A percentile compares a stretch with the other conserved stretches of the same genome.
Evolutionary conservation across 2,113 vertebrate species (phyloP).

Genomic region (Calidris pygmaea): DNA sequence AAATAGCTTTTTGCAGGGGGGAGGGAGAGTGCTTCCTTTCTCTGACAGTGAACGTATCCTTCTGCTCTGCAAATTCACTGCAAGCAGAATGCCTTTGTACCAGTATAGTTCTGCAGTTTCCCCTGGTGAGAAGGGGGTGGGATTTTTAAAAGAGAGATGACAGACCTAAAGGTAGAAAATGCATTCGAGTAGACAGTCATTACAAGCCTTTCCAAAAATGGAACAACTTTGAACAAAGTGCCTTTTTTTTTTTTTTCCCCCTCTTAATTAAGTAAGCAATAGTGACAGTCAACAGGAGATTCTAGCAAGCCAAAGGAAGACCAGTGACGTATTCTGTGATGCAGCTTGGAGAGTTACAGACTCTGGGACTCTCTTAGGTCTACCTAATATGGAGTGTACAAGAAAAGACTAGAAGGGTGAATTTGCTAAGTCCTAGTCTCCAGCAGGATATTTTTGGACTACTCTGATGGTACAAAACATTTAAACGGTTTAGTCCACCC

Average conservation of each 20-base stretch:
- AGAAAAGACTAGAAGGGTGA: conserved; percentile 17
- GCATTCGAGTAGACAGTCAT: background rate
- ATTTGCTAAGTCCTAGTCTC: background rate
- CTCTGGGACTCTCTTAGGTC: background rate
- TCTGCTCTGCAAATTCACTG: background rate
- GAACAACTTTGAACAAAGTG: conserved; percentile 31
- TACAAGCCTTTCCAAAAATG: conserved; percentile 25
- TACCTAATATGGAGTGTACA: conserved; percentile 40
- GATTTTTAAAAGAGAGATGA: background rate
- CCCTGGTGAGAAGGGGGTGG: background rate
- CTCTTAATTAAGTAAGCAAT: background rate
- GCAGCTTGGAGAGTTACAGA: background rate
- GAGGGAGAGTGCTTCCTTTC: background rate
- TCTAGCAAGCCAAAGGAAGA: conserved; percentile 31
- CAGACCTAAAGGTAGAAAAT: background rate
- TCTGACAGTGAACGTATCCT: background rate
- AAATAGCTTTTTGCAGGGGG: conserved; percentile 11
- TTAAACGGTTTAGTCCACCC: background rate
- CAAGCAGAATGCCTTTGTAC: background rate
- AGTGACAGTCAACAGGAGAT: conserved; percentile 37
- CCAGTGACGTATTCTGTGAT: conserved; percentile 17
- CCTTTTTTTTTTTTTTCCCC: background rate
- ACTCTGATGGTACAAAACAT: background rate
- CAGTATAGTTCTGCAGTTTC: background rate
- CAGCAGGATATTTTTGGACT: conserved; percentile 15